A percentile compares a stretch with the other conserved stretches of the same genome.
Conservation (phyloP, 2,797 vertebrate genomes). For the Geotrypetes seraphini region DNA sequence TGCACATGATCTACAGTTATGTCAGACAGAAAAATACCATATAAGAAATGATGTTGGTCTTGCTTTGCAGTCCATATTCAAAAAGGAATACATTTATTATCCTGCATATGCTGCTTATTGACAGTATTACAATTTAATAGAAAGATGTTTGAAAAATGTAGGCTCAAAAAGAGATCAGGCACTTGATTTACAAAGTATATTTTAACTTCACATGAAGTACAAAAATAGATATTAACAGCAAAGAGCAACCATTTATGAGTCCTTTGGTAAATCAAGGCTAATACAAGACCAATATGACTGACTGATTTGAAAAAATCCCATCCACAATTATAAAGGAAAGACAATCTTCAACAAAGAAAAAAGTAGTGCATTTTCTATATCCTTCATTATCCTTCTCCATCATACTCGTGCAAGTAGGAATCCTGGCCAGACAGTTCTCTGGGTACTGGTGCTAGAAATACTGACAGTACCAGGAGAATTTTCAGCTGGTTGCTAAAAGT, state of each 20-base stretch:
- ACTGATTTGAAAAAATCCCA: slow-evolving; percentile 16
- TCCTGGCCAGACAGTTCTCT: no score
- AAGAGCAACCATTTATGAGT: slow-evolving; percentile 50
- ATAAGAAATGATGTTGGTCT: no score
- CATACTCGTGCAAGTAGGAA: slow-evolving; percentile 21
- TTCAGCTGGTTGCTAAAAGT: no score
- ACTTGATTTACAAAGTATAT: slow-evolving; percentile 48
- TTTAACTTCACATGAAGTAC: slow-evolving; percentile 40
- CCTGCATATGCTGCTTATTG: neutral
- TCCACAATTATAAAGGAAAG: slow-evolving; percentile 22
- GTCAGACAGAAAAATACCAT: no score
- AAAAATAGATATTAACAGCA: slow-evolving; percentile 67
- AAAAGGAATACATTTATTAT: neutral
- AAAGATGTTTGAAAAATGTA: no score
- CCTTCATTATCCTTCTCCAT: slow-evolving; percentile 26
- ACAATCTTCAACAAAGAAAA: slow-evolving; percentile 32
- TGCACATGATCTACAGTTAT: no score
- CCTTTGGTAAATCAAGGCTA: slow-evolving; percentile 32
- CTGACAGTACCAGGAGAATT: no score
- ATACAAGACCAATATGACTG: slow-evolving; percentile 25
- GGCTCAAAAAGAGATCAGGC: slow-evolving; percentile 36
- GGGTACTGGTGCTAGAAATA: no score
- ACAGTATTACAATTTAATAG: neutral
- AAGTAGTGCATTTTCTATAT: slow-evolving; percentile 31
- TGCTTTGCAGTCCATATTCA: no score